Base-by-base conservation (phyloP, 2,888 invertebrate species). In the Phaedon cochleariae region DNA sequence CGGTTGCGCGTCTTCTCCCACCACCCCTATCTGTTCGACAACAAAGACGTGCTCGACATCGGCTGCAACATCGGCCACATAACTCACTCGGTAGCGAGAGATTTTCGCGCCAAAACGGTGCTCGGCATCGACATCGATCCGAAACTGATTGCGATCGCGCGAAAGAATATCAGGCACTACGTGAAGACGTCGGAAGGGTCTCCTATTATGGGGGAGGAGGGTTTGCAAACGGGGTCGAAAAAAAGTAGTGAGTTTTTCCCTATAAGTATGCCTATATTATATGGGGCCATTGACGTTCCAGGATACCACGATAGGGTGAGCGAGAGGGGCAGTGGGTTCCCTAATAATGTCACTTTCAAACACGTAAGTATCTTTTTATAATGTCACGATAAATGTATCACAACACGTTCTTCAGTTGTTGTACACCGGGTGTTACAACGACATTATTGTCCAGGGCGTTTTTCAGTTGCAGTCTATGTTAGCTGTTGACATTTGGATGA, bases 31-130 rank as follows among this genome's bases (percentile, higher is more conserved):
- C 87, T 97, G 79, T 97, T 98, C 82, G 87, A 90, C 70, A 91
- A 91, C 71, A 97, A 95, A 84, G 94, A 96, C 83, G 92, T 98
- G 49, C 86, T 99, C 70, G 99, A 99, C 81, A 93, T 99, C 79
- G 99, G 99, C 15, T 99, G 98, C 84, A 99, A 99, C 84, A 93
- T 96, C 67, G 99, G 99, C 0, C 95, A 97, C 81, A 90, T 99
- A 73, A 96, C 98, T 9, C 88, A 98, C 45, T 90, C 93, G 0
- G 88, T 99, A 54, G 98, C 96, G 0, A 87, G 93, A 69, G 93
- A 95, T 76, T 90, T 95, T 74, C 87, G 90, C 34, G 97, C 98
- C 1, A 89, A 89, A 69, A 92, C 92, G 71, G 92, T 98, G 63
- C 88, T 94, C 62, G 99, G 98, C 65, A 91, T 98, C 73, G 98